phyloP scores from a whole-genome alignment of 2,888 invertebrate genomes.

The Pseudococcus longispinus region DNA sequence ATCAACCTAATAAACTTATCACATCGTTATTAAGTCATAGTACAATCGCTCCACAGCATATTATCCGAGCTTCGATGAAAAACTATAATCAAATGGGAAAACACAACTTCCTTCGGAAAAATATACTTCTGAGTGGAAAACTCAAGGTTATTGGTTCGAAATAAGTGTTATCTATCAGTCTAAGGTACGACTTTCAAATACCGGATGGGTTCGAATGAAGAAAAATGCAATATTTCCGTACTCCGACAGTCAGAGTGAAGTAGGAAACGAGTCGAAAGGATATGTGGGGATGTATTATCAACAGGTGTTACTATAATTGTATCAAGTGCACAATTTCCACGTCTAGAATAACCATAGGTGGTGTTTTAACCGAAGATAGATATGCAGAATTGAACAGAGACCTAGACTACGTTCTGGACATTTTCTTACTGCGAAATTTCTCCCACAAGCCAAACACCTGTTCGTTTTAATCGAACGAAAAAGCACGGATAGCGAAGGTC shows the following conservation, averaged over 20 bases:
- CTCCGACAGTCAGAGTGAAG: not conserved
- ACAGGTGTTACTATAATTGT: not conserved
- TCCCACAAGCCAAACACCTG: too few species aligned
- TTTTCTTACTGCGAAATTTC: too few species aligned
- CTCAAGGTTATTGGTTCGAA: not conserved
- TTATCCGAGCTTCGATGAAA: not conserved
- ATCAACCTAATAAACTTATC: not conserved
- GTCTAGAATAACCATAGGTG: not conserved
- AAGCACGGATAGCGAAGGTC: too few species aligned
- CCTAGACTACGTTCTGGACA: not conserved
- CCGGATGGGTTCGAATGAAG: not conserved
- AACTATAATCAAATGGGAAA: conserved; percentile 31
- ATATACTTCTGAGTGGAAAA: not conserved
- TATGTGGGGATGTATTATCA: not conserved
- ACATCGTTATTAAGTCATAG: not conserved
- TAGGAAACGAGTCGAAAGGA: not conserved
- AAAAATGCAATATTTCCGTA: not conserved
- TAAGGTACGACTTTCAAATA: not conserved
- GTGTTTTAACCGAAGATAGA: not conserved
- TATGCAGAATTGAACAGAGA: not conserved
- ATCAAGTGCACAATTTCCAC: not conserved
- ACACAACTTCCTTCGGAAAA: conserved; percentile 36
- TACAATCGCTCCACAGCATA: not conserved
- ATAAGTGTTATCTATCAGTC: not conserved
- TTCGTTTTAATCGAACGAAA: too few species aligned